Percentiles rank a stretch among this genome's conserved stretches.
Evolutionary conservation across 2,113 vertebrate genomes (phyloP).

Genomic region (Saccopteryx leptura): DNA sequence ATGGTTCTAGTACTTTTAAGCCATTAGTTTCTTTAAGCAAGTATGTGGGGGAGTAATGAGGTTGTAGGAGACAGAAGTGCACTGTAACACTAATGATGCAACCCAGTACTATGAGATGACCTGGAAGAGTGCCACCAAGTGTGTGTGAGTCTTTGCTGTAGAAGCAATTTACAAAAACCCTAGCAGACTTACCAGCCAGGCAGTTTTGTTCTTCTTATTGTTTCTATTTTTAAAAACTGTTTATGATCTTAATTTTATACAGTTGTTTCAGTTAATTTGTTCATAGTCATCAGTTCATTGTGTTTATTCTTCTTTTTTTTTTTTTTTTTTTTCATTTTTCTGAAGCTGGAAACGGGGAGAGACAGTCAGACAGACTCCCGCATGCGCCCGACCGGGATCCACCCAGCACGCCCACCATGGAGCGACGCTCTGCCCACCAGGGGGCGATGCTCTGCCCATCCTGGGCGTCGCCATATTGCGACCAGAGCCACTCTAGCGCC

Average conservation of each 20-base stretch:
- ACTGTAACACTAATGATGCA: background rate
- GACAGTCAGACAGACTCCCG: too few species aligned
- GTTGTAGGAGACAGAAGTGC: background rate
- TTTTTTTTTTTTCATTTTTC: too few species aligned
- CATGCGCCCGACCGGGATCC: too few species aligned
- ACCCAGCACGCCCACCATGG: too few species aligned
- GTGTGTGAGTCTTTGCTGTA: background rate
- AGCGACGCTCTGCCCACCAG: too few species aligned
- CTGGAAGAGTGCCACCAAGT: background rate
- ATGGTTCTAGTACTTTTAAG: background rate
- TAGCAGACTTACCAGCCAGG: background rate
- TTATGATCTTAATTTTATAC: background rate
- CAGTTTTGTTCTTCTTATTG: background rate
- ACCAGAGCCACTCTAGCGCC: too few species aligned
- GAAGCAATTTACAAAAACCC: background rate
- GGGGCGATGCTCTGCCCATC: too few species aligned
- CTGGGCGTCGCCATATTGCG: too few species aligned
- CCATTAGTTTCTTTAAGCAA: conserved; percentile 44
- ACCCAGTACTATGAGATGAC: background rate
- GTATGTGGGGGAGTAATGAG: background rate
- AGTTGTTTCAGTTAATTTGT: background rate
- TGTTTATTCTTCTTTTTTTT: conserved; percentile 1
- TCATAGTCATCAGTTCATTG: background rate
- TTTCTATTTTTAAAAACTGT: background rate
- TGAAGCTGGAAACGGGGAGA: too few species aligned